Base-by-base conservation (phyloP, 2,113 vertebrate species). In the Melanerpes formicivorus region DNA sequence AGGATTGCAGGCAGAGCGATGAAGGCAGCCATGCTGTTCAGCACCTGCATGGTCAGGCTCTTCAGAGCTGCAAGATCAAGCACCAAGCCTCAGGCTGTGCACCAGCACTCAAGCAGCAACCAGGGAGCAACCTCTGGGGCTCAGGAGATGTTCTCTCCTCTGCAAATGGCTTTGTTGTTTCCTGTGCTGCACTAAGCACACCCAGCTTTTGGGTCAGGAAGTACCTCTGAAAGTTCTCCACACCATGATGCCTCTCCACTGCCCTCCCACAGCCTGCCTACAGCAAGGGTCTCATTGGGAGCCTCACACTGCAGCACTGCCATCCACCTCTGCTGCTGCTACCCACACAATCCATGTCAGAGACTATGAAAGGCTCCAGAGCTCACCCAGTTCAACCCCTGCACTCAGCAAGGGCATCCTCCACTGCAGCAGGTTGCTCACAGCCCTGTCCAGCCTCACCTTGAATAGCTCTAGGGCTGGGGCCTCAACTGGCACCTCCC, bases 21-120 rank as follows among this genome's bases (percentile, higher is more conserved):
- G 90, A 99, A 99, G 5, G 98, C 97, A 85, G 99, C 99, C 99
- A 99, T 99, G 79, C 97, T 98, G 97, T 99, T 99, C 69, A 99
- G 97, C 77, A 99, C 98, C 94, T 98, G 98, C 98, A 99, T 99
- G 2, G 99, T 99, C 95, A 99, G 96, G 90, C 98, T 98, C 95
- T 99, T 99, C 95, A 99, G 96, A 63, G 98, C 99, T 99, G 95
- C 58, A 94, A 95, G 26, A 97, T 3, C 95, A 97, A 94, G 55
- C 52, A 84, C 4, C 82, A 82, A 44, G 67, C 48, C 84, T 94
- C 32, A 50, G 63, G 59, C 44, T 71, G 59, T 9, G 80, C 32
- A 42, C 80, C 29, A 83, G 37, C 54, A 85, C 48, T 87, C 37
- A 85, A 74, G 26, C 6, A 67, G 23, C 23, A 72, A 14, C 32